Percentiles rank a stretch among this genome's conserved stretches.
These are phyloP conservation scores for Echinometra lucunter DNA, from an alignment of 53 echinoderm and acorn worm genomes.

Conservation along the genomic window DNA sequence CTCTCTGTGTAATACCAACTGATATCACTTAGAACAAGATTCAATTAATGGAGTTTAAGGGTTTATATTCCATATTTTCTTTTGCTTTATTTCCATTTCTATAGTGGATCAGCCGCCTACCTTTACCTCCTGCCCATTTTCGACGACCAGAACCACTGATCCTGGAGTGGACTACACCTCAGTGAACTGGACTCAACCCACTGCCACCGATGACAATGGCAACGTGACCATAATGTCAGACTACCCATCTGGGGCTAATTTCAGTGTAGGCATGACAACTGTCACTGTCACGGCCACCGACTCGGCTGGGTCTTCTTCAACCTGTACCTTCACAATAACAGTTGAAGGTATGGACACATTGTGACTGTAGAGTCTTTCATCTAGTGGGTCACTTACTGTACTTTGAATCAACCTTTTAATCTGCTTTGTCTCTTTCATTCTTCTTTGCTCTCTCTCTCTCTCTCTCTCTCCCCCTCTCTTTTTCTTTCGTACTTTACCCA, in stretches of 20 bases:
- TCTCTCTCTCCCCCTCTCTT: too few species aligned
- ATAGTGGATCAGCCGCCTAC: slow-evolving; percentile 76
- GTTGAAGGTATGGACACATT: slow-evolving; percentile 64
- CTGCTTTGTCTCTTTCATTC: too few species aligned
- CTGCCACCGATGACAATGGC: slow-evolving; percentile 75
- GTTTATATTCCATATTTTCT: too few species aligned
- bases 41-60: too few species aligned
- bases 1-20: too few species aligned
- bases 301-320: slow-evolving; percentile 63
- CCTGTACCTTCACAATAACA: slow-evolving; percentile 73
- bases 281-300: slow-evolving; percentile 79
- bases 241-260: slow-evolving; percentile 64
- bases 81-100: background rate
- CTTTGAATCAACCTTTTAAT: background rate
- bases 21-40: too few species aligned
- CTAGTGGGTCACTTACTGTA: background rate
- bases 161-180: slow-evolving; percentile 33
- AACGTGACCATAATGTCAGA: slow-evolving; percentile 64
- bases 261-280: slow-evolving; percentile 61
- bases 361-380: background rate
- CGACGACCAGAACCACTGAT: slow-evolving; percentile 14
- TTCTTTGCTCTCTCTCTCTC: too few species aligned
- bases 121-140: slow-evolving; percentile 64
- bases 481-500: too few species aligned
- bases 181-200: slow-evolving; percentile 34